A percentile compares a stretch with the other conserved stretches of the same genome.
phyloP scores from a whole-genome alignment of 2,113 vertebrate genomes.

The Odontophorus gujanensis region DNA sequence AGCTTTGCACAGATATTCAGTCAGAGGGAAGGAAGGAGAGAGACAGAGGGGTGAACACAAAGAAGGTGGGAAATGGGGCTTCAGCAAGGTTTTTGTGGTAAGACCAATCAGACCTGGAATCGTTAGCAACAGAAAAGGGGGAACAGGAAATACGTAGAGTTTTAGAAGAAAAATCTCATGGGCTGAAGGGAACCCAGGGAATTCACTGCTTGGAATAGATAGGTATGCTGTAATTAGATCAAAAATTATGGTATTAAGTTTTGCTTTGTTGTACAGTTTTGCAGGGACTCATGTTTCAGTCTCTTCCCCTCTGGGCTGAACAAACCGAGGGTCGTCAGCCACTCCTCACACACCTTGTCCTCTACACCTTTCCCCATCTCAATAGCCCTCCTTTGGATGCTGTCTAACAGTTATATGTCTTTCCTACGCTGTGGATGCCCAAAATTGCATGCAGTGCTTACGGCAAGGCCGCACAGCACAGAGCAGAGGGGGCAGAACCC shows the following conservation, averaged over 20 bases:
- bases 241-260: neutral
- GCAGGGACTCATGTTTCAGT: neutral
- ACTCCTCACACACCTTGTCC: no score
- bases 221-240: neutral
- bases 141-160: neutral
- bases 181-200: neutral
- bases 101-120: neutral
- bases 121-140: neutral
- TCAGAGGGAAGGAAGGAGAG: neutral
- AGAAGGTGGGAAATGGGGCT: neutral
- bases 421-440: no score
- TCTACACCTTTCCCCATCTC: no score
- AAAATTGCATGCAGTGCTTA: no score
- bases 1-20: conserved; percentile 7
- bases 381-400: no score
- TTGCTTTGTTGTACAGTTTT: neutral
- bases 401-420: no score
- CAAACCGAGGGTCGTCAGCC: neutral
- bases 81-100: neutral
- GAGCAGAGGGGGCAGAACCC: no score
- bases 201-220: neutral
- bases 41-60: conserved; percentile 33
- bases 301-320: neutral
- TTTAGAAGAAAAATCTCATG: neutral
- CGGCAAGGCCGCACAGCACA: no score